Percentiles rank a stretch among this genome's conserved stretches.
phyloP scores from a whole-genome alignment of 2,113 vertebrate species.

The Muntiacus reevesi region DNA sequence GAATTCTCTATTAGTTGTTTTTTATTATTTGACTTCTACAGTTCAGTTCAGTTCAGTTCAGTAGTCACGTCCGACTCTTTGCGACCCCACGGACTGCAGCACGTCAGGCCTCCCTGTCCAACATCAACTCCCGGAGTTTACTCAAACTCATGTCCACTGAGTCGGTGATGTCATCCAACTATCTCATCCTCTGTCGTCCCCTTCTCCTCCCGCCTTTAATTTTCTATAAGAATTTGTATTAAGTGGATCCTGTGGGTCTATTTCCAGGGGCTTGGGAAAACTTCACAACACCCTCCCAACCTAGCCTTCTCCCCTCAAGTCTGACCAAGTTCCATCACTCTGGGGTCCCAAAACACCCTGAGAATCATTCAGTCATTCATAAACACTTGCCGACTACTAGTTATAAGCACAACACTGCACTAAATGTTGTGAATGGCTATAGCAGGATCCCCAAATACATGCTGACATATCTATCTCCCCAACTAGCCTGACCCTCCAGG shows the following conservation, averaged over 20 bases:
- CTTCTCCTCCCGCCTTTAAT: neutral
- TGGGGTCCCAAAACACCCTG: too few relatives aligned
- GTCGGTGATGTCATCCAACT: neutral
- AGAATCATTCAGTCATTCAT: neutral
- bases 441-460: neutral
- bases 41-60: neutral
- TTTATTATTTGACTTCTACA: neutral
- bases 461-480: neutral
- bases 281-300: neutral
- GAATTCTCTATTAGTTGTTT: neutral
- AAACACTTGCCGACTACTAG: neutral
- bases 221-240: neutral
- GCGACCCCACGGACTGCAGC: neutral
- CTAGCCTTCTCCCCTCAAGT: neutral
- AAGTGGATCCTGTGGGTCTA: neutral
- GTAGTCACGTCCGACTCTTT: fast-evolving
- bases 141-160: neutral
- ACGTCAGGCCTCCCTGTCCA: neutral
- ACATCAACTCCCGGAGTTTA: neutral
- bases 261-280: neutral
- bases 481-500: neutral
- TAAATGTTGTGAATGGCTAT: neutral
- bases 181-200: neutral
- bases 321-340: neutral
- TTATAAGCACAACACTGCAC: neutral